A percentile compares a stretch with the other conserved stretches of the same genome.
Conservation (phyloP, 2,113 vertebrate genomes). For the Pithys albifrons region DNA sequence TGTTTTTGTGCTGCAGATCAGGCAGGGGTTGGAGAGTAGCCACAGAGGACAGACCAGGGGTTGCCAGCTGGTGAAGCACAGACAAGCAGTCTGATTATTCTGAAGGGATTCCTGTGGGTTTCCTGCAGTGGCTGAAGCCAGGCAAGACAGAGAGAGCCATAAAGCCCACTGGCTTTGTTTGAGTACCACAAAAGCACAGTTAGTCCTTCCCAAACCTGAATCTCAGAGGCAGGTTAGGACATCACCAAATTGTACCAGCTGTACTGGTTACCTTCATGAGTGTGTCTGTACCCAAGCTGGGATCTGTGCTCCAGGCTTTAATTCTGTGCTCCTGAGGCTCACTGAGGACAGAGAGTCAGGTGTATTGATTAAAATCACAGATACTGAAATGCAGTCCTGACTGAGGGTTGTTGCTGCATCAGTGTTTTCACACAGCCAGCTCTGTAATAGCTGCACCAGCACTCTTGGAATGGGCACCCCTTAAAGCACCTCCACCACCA, state of each 20-base stretch:
- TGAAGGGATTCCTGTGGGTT: not conserved
- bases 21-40: not conserved
- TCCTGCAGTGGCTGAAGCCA: not conserved
- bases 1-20: not conserved
- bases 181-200: fast-evolving
- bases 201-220: not conserved
- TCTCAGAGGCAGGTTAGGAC: not conserved
- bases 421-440: not conserved
- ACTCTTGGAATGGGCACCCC: not conserved
- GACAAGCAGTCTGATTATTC: not conserved
- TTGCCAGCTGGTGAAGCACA: not conserved
- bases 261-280: not conserved
- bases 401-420: not conserved
- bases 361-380: not conserved
- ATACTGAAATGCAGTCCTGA: not conserved
- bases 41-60: not conserved
- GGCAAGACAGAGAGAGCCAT: not conserved
- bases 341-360: not conserved
- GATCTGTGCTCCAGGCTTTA: not conserved
- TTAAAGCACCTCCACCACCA: not conserved
- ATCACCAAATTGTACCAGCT: not conserved
- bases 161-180: not conserved
- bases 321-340: not conserved
- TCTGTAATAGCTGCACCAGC: not conserved
- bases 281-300: not conserved